Percentiles rank a stretch among this genome's conserved stretches.
Evolutionary conservation across 2,888 invertebrate genomes (phyloP).

Genomic region (Encarsia formosa): DNA sequence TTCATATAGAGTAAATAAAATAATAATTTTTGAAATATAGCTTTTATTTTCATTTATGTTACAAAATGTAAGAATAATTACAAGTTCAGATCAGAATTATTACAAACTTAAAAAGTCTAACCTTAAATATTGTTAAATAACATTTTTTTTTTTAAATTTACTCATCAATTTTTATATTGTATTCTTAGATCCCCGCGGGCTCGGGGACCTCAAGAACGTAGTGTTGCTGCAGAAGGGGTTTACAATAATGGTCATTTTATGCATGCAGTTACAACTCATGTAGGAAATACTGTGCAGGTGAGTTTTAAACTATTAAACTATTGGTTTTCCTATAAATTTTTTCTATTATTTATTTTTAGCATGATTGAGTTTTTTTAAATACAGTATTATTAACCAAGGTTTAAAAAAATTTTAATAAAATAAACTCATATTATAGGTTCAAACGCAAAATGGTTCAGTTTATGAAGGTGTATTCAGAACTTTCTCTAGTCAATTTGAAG

Average conservation of each 20-base stretch:
- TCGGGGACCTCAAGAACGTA: constrained; percentile 54
- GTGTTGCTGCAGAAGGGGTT: constrained; percentile 75
- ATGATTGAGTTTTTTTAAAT: not conserved
- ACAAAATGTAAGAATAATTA: too few relatives aligned
- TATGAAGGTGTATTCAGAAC: constrained; percentile 90
- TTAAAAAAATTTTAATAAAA: too few relatives aligned
- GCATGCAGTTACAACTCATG: constrained; percentile 81
- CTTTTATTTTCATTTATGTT: too few relatives aligned
- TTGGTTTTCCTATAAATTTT: not conserved
- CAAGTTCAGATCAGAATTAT: too few relatives aligned
- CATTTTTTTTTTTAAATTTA: too few relatives aligned
- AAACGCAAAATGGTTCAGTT: constrained; percentile 76
- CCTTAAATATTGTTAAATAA: too few relatives aligned
- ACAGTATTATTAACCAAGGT: not conserved
- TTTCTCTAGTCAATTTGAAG: constrained; percentile 83
- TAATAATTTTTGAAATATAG: too few relatives aligned
- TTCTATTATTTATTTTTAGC: not conserved
- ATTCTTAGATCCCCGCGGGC: constrained; percentile 63
- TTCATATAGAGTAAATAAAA: too few relatives aligned
- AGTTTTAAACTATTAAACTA: not conserved
- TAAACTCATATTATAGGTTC: constrained; percentile 53
- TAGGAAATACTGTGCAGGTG: constrained; percentile 74
- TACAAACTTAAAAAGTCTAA: too few relatives aligned
- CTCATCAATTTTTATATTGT: not conserved
- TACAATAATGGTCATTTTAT: constrained; percentile 87